Evolutionary conservation across 2,888 invertebrate genomes (phyloP), one percentile per base, ranked within the genome.

Genomic region (Acanthosepion esculentum): DNA sequence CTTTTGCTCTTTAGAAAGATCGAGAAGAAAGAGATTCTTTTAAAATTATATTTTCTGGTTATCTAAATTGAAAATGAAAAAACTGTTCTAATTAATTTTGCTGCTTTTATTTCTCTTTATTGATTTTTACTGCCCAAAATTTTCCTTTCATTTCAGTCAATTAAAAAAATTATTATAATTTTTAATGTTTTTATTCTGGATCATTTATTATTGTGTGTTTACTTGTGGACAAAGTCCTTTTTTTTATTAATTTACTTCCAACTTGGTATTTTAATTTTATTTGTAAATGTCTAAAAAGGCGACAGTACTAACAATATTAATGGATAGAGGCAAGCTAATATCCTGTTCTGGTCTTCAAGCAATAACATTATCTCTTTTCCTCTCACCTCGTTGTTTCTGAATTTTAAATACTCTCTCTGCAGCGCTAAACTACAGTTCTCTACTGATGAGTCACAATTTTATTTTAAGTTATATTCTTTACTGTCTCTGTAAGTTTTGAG

Each of bases 191-290:
- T 78, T 78, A 78, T 78, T 78, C 78, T 78, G 78, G n/a, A n/a
- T 33, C n/a, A 78, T 78, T 78, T 78, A n/a, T n/a, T 78, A 78
- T 78, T n/a, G 78, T 78, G 78, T 78, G n/a, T 78, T 78, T 78
- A 78, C n/a, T 78, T 78, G 20, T n/a, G 78, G n/a, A n/a, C 78
- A 78, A n/a, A 78, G 78, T 78, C 78, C 15, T 78, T 78, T 78
- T 78, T 78, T n/a, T 33, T 33, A 78, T 78, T 78, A 78, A 78
- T 78, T 78, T 78, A 78, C 78, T 78, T 78, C 33, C 78, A 78
- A 78, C 78, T 78, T 78, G 78, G 78, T 78, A 78, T 78, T 78
- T 78, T 78, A 78, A 78, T 78, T 78, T 78, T 78, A 78, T 78
- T 78, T 78, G 78, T 33, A 78, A 59, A 33, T 78, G 78, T 78